Conservation (phyloP, 2,113 vertebrate species). For the Scophthalmus maximus region DNA sequence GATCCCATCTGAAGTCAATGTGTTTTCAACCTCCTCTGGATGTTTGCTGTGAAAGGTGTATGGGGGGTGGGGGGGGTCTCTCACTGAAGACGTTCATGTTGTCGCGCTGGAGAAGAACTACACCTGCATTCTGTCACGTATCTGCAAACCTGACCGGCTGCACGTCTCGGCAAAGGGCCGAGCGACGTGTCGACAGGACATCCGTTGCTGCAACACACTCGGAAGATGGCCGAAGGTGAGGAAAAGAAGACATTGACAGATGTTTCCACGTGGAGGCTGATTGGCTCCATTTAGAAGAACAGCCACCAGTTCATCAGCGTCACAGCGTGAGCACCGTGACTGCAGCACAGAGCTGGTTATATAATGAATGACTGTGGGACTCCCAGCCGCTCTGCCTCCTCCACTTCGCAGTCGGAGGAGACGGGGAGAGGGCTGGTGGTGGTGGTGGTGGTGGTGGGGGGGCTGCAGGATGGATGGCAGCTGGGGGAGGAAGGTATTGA, state of each 20-base stretch:
- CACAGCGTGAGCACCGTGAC: constrained; percentile 66
- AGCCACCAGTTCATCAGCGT: constrained; percentile 70
- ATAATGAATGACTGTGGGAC: constrained; percentile 74
- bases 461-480: constrained; percentile 53
- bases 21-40: too few species aligned
- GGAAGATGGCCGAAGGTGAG: too few species aligned
- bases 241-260: constrained; percentile 18
- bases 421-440: not conserved
- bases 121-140: too few species aligned
- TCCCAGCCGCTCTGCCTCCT: constrained; percentile 72
- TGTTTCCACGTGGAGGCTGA: constrained; percentile 59
- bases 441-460: not conserved
- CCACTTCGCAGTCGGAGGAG: constrained; percentile 61
- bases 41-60: too few species aligned
- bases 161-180: too few species aligned
- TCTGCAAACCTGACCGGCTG: too few species aligned
- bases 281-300: constrained; percentile 63
- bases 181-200: too few species aligned
- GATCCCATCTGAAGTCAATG: too few species aligned
- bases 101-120: too few species aligned
- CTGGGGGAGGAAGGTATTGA: constrained; percentile 52
- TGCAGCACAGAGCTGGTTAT: constrained; percentile 70
- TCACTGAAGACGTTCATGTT: too few species aligned
- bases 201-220: too few species aligned
- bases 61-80: too few species aligned